phyloP scores from a whole-genome alignment of 2,797 vertebrate species.

The Eupleurogrammus muticus region DNA sequence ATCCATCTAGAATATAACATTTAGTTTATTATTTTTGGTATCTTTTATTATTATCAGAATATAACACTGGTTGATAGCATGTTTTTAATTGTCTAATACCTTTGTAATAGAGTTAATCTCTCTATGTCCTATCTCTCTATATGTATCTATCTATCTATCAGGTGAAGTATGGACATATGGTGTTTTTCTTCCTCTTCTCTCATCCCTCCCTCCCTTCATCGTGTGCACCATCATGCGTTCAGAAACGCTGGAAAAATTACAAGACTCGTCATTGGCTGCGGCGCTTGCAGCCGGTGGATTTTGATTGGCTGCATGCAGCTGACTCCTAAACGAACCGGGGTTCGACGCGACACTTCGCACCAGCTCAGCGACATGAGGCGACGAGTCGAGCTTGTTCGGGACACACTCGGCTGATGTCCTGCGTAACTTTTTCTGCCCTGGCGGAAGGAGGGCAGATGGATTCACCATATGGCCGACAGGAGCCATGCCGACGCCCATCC shows the following conservation, averaged over 20 bases:
- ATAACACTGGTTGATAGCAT: no score
- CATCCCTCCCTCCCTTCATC: constrained; percentile 26
- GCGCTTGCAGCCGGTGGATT: constrained; percentile 19
- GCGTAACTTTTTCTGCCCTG: constrained; percentile 55
- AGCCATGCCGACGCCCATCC: constrained; percentile 50
- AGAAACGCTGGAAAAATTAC: constrained; percentile 25
- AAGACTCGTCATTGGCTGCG: constrained; percentile 24
- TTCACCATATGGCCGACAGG: constrained; percentile 71
- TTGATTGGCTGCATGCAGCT: constrained; percentile 11
- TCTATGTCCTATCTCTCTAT: no score
- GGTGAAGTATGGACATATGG: no score
- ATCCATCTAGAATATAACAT: no score
- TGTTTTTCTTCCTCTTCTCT: constrained; percentile 51
- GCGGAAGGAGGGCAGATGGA: constrained; percentile 68
- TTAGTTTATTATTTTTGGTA: no score
- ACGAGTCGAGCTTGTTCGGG: constrained; percentile 35
- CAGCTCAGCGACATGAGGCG: constrained; percentile 23
- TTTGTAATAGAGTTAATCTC: no score
- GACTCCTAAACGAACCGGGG: not conserved
- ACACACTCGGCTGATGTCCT: constrained; percentile 39
- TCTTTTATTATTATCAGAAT: no score
- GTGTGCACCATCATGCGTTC: constrained; percentile 15
- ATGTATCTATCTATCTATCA: no score
- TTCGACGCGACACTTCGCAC: constrained; percentile 15
- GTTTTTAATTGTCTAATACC: no score